Evolutionary conservation across 2,888 invertebrate species (phyloP).

Genomic region (Mesoligia furuncula): DNA sequence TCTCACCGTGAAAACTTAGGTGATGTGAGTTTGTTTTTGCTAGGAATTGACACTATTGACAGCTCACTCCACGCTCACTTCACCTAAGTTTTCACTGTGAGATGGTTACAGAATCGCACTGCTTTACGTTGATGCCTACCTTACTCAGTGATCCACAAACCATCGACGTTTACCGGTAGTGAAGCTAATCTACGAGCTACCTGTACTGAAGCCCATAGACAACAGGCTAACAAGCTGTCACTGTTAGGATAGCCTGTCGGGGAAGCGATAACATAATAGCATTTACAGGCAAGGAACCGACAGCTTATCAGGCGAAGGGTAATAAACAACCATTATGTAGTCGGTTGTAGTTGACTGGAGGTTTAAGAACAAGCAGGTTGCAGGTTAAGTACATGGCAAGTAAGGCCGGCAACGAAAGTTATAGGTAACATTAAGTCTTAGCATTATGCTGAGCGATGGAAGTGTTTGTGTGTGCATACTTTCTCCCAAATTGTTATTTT

Average conservation of each 20-base stretch:
- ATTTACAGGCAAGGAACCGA: conserved; percentile 21
- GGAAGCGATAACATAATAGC: conserved; percentile 44
- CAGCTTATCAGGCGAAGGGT: conserved; percentile 32
- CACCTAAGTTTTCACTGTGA: no score
- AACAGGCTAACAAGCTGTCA: conserved; percentile 32
- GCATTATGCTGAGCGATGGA: no score
- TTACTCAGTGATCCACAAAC: background rate
- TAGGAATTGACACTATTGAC: no score
- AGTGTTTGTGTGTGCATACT: no score
- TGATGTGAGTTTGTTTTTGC: no score
- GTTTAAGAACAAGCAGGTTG: background rate
- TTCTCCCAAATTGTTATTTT: no score
- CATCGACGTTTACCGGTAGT: background rate
- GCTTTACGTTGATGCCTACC: no score
- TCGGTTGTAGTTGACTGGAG: background rate
- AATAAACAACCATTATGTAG: background rate
- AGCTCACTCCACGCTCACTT: no score
- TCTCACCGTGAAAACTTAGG: no score
- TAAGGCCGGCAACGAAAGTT: background rate
- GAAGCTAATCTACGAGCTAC: conserved; percentile 19
- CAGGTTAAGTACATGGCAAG: background rate
- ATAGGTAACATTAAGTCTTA: no score
- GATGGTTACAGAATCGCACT: no score
- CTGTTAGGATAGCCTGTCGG: conserved; percentile 6
- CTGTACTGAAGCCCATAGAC: conserved; percentile 19